phyloP scores from a whole-genome alignment of 2,797 vertebrate species.

The Acrossocheilus fasciatus region DNA sequence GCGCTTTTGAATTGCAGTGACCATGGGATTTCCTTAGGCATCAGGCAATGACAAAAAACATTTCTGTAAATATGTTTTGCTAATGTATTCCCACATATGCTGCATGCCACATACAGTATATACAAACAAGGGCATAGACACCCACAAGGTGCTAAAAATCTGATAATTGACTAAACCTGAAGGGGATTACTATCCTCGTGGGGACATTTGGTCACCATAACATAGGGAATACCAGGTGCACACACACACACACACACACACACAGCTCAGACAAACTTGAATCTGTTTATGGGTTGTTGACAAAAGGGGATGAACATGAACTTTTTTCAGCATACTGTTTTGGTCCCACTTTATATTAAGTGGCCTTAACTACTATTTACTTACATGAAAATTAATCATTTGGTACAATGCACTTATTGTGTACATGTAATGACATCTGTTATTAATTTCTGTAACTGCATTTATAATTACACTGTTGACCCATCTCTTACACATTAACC shows the following conservation, averaged over 20 bases:
- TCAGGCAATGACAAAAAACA: background rate
- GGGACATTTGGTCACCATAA: no score
- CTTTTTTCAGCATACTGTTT: background rate
- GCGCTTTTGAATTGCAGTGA: background rate
- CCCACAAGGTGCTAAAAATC: constrained; percentile 12
- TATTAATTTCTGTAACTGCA: no score
- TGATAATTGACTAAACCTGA: background rate
- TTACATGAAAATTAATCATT: no score
- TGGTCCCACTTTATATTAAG: no score
- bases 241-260: background rate
- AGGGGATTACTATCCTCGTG: background rate
- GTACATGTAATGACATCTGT: no score
- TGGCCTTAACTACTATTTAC: no score
- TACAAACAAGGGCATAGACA: constrained; percentile 2
- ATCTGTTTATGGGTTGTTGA: background rate
- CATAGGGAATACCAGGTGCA: background rate
- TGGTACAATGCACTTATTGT: no score
- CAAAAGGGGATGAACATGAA: background rate
- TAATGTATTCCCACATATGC: background rate
- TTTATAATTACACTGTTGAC: no score
- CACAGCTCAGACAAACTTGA: background rate
- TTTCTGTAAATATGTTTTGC: constrained; percentile 7
- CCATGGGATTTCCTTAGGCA: background rate
- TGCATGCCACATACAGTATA: constrained; percentile 1
- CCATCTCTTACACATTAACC: no score